Evolutionary conservation across 2,797 vertebrate genomes (phyloP).

Genomic region (Fratercula arctica): DNA sequence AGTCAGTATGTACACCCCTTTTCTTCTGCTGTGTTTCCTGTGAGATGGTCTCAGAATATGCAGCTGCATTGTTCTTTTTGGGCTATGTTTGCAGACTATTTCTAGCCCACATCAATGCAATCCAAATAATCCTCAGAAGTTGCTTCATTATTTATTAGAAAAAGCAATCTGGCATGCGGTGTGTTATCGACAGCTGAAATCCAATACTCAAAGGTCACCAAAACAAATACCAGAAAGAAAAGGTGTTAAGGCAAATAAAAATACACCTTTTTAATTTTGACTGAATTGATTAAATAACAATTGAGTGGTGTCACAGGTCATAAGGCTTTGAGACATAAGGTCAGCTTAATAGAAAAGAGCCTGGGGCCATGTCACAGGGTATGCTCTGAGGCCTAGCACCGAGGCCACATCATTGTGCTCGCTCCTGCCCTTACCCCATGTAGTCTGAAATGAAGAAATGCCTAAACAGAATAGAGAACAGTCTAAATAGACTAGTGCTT

Average conservation of each 20-base stretch:
- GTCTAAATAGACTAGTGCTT: slow-evolving; percentile 36
- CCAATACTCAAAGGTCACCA: slow-evolving; percentile 77
- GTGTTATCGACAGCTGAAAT: slow-evolving; percentile 70
- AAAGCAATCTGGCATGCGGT: slow-evolving; percentile 69
- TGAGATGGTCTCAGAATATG: background rate
- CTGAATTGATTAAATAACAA: slow-evolving; percentile 80
- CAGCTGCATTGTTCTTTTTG: slow-evolving; percentile 19
- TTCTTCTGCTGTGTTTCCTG: background rate
- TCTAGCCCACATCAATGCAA: slow-evolving; percentile 14
- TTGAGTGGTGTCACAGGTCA: slow-evolving; percentile 78
- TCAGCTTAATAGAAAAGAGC: slow-evolving; percentile 72
- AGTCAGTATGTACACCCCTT: background rate
- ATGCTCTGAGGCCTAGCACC: slow-evolving; percentile 52
- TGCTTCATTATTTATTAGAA: slow-evolving; percentile 77
- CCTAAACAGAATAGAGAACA: slow-evolving; percentile 27
- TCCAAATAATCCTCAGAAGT: slow-evolving; percentile 49
- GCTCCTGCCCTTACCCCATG: slow-evolving; percentile 48
- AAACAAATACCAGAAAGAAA: slow-evolving; percentile 67
- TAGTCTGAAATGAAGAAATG: slow-evolving; percentile 72
- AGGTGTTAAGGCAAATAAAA: slow-evolving; percentile 78
- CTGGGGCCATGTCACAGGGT: slow-evolving; percentile 63
- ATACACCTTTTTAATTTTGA: slow-evolving; percentile 78
- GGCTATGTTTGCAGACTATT: slow-evolving; percentile 37
- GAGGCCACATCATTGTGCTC: slow-evolving; percentile 44
- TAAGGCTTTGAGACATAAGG: slow-evolving; percentile 65